A percentile compares a stretch with the other conserved stretches of the same genome.
Evolutionary conservation across 1,140 invertebrate genomes (phyloP).

Genomic region (Tetragnatha versicolor): DNA sequence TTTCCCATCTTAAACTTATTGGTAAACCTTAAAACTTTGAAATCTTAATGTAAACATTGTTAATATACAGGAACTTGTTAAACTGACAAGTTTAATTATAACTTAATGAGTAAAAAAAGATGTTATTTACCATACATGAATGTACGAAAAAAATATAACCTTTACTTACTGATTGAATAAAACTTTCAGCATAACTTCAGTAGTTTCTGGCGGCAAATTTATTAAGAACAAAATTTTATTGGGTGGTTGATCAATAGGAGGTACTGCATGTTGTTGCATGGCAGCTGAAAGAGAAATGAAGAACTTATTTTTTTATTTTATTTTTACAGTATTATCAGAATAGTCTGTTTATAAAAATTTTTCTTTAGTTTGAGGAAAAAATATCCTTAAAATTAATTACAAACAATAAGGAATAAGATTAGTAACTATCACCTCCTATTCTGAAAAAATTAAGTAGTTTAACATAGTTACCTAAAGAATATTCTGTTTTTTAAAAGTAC

Average conservation of each 20-base stretch:
- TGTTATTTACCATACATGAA: too few species aligned
- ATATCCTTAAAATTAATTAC: background rate
- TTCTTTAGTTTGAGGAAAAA: background rate
- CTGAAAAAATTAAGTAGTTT: too few species aligned
- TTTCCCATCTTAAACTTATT: too few species aligned
- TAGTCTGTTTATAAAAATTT: background rate
- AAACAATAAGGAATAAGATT: background rate
- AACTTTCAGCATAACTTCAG: slow-evolving; percentile 99
- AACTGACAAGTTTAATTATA: too few species aligned
- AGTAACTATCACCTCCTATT: background rate
- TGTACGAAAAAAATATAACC: background rate
- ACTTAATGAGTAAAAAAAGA: too few species aligned
- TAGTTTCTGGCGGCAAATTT: slow-evolving; percentile 97
- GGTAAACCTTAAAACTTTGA: too few species aligned
- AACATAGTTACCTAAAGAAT: too few species aligned
- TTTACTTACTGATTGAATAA: slow-evolving; percentile 92
- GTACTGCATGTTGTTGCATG: background rate
- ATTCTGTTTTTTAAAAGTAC: too few species aligned
- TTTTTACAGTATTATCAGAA: background rate
- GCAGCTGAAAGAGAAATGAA: background rate
- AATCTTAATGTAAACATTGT: too few species aligned
- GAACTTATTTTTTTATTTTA: background rate
- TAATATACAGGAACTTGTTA: too few species aligned
- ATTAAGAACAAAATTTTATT: slow-evolving; percentile 99
- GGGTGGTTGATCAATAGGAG: slow-evolving; percentile 76